A percentile compares a stretch with the other conserved stretches of the same genome.
Conservation (phyloP, 2,888 invertebrate genomes). For the Mesorhabditis sp. region DNA sequence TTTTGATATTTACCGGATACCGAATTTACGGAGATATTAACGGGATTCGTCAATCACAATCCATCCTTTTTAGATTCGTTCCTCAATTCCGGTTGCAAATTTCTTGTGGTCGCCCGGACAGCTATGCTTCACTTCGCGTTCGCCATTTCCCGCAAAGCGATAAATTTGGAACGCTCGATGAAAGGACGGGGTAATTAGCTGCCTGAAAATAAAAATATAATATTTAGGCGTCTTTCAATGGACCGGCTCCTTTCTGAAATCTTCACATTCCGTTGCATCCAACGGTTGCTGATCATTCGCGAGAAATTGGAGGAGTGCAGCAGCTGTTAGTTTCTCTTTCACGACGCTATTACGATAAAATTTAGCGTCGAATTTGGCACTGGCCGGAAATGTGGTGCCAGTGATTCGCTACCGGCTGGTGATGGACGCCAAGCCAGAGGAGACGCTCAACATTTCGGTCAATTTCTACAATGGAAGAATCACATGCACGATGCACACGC, state of each 20-base stretch:
- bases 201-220: not conserved
- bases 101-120: conserved; percentile 16
- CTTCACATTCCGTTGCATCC: conserved; percentile 38
- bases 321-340: not conserved
- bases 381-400: conserved; percentile 39
- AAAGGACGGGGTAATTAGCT: conserved; percentile 26
- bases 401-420: conserved; percentile 38
- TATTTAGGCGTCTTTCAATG: conserved; percentile 42
- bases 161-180: conserved; percentile 37
- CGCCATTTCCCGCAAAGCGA: conserved; percentile 41
- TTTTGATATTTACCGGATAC: too few relatives aligned
- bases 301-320: conserved; percentile 4
- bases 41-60: not conserved
- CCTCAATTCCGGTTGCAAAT: conserved; percentile 51
- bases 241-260: conserved; percentile 43
- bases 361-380: not conserved
- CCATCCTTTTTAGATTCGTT: conserved; percentile 21
- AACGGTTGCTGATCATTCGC: conserved; percentile 40
- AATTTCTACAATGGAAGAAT: conserved; percentile 51
- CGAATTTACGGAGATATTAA: too few relatives aligned
- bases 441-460: conserved; percentile 39
- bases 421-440: conserved; percentile 22
- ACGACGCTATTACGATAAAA: conserved; percentile 8
- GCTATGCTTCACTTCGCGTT: conserved; percentile 32
- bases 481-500: conserved; percentile 34